These are phyloP conservation scores for Halictus rubicundus DNA, from an alignment of 1,140 invertebrate genomes.

Conservation along the genomic window DNA sequence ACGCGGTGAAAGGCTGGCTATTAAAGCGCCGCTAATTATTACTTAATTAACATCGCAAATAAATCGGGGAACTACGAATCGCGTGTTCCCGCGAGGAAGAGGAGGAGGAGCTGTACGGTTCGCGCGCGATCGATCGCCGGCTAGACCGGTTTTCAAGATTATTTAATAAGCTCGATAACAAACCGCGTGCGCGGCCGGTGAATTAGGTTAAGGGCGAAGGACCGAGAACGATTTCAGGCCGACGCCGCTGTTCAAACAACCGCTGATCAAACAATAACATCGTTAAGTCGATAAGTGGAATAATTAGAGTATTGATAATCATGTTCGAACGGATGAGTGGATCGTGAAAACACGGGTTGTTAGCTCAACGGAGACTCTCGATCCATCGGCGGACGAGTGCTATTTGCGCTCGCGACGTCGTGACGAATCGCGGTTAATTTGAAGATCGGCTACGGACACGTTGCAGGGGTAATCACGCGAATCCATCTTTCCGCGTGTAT, in stretches of 20 bases:
- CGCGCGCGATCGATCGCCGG: constrained; percentile 20
- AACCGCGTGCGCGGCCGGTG: not conserved
- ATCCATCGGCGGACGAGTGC: not conserved
- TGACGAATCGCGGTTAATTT: not conserved
- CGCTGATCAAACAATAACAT: constrained; percentile 61
- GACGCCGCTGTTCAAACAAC: constrained; percentile 48
- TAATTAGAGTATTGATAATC: constrained; percentile 61
- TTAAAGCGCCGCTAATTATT: constrained; percentile 1
- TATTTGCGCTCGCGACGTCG: not conserved
- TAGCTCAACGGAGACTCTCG: constrained; percentile 15
- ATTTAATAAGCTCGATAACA: constrained; percentile 29
- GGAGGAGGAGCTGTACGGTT: constrained; percentile 2
- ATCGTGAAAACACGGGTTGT: constrained; percentile 53
- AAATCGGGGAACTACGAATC: not conserved
- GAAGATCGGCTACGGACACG: not conserved
- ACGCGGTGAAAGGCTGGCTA: not conserved
- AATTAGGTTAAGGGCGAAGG: constrained; percentile 27
- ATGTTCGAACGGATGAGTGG: constrained; percentile 37
- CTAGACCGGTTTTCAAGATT: constrained; percentile 26
- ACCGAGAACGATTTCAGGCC: constrained; percentile 21
- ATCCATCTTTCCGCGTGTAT: no score
- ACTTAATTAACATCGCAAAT: not conserved
- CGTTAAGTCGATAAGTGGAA: constrained; percentile 53
- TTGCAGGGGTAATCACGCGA: not conserved
- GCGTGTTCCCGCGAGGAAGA: not conserved